Base-by-base conservation (phyloP, 2,113 vertebrate species). In the Ictidomys tridecemlineatus region DNA sequence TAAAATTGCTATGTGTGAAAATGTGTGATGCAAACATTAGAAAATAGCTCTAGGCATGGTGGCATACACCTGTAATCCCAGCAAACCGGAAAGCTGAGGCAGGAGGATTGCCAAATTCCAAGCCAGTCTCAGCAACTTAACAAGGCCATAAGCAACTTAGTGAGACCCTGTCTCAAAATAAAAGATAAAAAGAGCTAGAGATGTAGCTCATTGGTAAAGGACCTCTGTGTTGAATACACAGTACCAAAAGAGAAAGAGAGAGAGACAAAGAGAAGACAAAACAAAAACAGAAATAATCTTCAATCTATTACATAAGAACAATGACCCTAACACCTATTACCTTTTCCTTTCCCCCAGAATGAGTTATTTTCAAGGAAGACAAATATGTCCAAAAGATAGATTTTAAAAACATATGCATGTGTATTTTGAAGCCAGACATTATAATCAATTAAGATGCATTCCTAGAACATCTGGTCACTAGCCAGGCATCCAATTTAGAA, bases 371-470 rank as follows among this genome's bases (percentile, higher is more conserved):
- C 94, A 96, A 96, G 80, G 22, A 94, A 97, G 14, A n/a, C 45
- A 85, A 8, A 17, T 26, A 72, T 17, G 42, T 51, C n/a, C 32
- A 73, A 92, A 56, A 96, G 89, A 91, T 6, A 89, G 11, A 91
- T 91, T 92, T 82, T 86, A 32, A n/a, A 88, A 94, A 85, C 37
- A 69, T 69, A 85, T 83, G n/a, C 61, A 93, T 88, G 61, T 63
- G 39, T 22, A 42, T 73, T 94, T 95, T 91, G 61, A 96, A 84
- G 32, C 17, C 77, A 96, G 89, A 83, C 56, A 85, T 93, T 79
- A 85, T 93, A 82, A 97, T 96, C 95, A 96, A 95, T 94, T 96
- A 94, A 94, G 85, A 96, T 72, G 7, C 67, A 93, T 96, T 97
- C 39, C 72, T 96, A 89, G 63, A 97, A 93, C 82, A 96, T 96